These are phyloP conservation scores for Etheostoma spectabile DNA, from an alignment of 2,113 vertebrate genomes.

Conservation along the genomic window DNA sequence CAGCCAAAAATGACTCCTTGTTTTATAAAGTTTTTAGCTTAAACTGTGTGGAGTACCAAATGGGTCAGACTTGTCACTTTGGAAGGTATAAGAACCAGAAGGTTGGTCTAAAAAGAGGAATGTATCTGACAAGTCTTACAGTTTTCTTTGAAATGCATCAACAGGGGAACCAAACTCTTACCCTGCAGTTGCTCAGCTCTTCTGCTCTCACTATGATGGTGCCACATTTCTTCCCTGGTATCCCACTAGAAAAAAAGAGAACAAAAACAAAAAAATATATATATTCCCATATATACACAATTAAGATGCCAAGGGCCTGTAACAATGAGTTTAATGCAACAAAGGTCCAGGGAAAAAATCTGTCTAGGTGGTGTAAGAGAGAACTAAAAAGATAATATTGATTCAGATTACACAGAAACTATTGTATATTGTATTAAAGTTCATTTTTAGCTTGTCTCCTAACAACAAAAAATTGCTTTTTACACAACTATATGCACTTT, in stretches of 20 bases:
- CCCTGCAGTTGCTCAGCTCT: slow-evolving; percentile 94
- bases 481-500: background rate
- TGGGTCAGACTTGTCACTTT: background rate
- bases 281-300: background rate
- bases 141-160: background rate
- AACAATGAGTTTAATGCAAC: background rate
- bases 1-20: background rate
- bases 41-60: background rate
- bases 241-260: slow-evolving; percentile 85
- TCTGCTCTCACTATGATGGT: slow-evolving; percentile 93
- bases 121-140: background rate
- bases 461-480: background rate
- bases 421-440: background rate
- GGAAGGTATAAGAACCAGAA: background rate
- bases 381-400: background rate
- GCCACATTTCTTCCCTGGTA: slow-evolving; percentile 96
- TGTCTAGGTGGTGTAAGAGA: background rate
- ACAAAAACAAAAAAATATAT: background rate
- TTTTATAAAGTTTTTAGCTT: background rate
- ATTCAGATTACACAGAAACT: background rate
- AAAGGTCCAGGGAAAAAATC: background rate
- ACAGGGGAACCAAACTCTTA: slow-evolving; percentile 73
- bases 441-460: too few relatives aligned
- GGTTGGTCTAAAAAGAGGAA: background rate
- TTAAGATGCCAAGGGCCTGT: background rate